Base-by-base conservation (phyloP, 2,888 invertebrate species). In the Julus scandinavius region DNA sequence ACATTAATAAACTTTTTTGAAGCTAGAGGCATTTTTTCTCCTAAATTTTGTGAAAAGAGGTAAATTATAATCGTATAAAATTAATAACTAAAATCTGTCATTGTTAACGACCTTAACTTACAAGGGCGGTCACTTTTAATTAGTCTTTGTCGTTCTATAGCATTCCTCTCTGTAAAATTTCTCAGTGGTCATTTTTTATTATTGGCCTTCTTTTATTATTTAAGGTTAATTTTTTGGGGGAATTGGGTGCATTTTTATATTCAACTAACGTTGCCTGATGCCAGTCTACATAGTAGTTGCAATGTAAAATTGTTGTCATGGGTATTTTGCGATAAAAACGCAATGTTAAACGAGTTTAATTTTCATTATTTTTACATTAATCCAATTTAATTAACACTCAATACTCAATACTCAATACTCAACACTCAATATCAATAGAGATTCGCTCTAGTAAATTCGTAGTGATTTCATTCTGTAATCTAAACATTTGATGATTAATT, bases 91-190 rank as follows among this genome's bases (percentile, higher is more conserved):
- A 54, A 54, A 15, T 3, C 15, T 54, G 13, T 54, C 13, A 54
- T 54, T 54, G 54, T 54, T 54, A 63, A 72, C 72, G 72, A 29
- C 72, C 72, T 72, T 72, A 72, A 72, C 11, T 11, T 72, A 72
- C 72, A 72, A 72, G 72, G 72, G 72, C 72, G 20, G 29, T 72
- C 72, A 72, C 29, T 72, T 29, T 72, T 72, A 72, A 72, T 72
- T 72, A 29, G 72, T 29, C 72, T 72, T 29, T 72, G 72, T 29
- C 72, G 29, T 72, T 29, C 72, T 29, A 45, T 45, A 2, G 29
- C 72, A 72, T 72, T 29, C 72, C 29, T 6, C 7, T 72, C 72
- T 29, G 29, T 29, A 9, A 58, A 58, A 58, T n/a, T 4, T 58
- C 58, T 58, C 72, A 11, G 29, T 29, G 72, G 72, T 72, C 72